Evolutionary conservation across 1,140 invertebrate genomes (phyloP), one percentile per base, ranked within the genome.

Genomic region (Camponotus floridanus): DNA sequence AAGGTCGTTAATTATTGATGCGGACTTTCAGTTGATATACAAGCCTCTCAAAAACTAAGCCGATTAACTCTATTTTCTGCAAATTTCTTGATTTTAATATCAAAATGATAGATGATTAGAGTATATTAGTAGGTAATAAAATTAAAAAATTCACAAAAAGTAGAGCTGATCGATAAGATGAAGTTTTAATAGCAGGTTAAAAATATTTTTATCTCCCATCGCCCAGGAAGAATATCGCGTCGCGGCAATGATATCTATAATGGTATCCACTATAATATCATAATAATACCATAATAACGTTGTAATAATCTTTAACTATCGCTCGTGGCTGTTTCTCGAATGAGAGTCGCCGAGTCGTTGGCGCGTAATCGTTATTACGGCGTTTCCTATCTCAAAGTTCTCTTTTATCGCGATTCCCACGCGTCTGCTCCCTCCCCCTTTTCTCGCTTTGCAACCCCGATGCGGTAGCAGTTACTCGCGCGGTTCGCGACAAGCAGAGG

Each of bases 341-440:
- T 26, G 55, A 51, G 13, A 51, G 39, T 45, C 42, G 39, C 15
- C 45, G 65, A 11, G 76, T 80, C 59, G 31, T 45, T 21, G 42
- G 4, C 42, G 45, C 48, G 57, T 74, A 84, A 84, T 76, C 57
- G 45, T 61, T 73, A 76, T 76, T 76, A 84, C 70, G 57, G 55
- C 57, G 36, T 70, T 80, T 70, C 64, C 21, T 80, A 80, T 80
- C 65, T 70, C 36, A 33, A 57, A 55, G 51, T 65, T 70, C 21
- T 31, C 48, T 65, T 76, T 76, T 85, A 78, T 78, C 42, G 45
- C 57, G 31, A 79, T 71, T 79, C 67, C 80, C 67, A 88, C 81
- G 33, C 21, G 39, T 39, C 55, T 15, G 36, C 4, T 13, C 31
- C 21, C 11, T 81, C 68, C 55, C 42, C 65, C 64, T 11, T 39